These are phyloP conservation scores for Seriola rivoliana DNA, from an alignment of 2,113 vertebrate species.

Conservation along the genomic window DNA sequence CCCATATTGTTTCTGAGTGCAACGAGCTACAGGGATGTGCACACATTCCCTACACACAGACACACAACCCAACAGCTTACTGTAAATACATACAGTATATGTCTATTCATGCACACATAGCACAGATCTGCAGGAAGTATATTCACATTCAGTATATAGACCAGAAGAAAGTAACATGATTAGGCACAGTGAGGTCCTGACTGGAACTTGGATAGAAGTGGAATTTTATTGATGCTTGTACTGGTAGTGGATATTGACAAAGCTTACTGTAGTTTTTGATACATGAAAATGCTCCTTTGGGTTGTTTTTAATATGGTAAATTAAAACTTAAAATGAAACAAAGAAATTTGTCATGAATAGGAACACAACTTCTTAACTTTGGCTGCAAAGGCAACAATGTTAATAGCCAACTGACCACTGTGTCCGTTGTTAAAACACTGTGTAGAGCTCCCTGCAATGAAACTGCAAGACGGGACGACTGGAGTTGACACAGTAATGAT, in stretches of 20 bases:
- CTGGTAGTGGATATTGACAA: not conserved
- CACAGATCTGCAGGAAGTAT: not conserved
- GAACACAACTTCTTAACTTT: too few relatives aligned
- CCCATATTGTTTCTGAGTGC: not conserved
- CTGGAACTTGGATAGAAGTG: not conserved
- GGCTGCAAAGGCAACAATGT: not conserved
- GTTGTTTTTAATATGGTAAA: not conserved
- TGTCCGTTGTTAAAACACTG: too few relatives aligned
- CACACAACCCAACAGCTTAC: not conserved
- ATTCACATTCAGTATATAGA: not conserved
- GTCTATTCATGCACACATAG: not conserved
- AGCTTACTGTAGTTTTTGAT: too few relatives aligned
- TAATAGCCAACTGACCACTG: too few relatives aligned
- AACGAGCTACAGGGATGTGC: slow-evolving; percentile 2
- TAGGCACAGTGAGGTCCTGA: not conserved
- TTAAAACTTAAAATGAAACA: not conserved
- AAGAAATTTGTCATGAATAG: not conserved
- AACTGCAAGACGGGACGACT: too few relatives aligned
- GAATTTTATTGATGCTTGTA: not conserved
- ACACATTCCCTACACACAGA: slow-evolving; percentile 19
- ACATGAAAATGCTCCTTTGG: not conserved
- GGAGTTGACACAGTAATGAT: too few relatives aligned
- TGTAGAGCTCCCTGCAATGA: too few relatives aligned
- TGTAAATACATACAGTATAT: not conserved
- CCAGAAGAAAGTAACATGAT: not conserved